Conservation (phyloP, 1,140 invertebrate genomes). For the Phymastichus coffea region DNA sequence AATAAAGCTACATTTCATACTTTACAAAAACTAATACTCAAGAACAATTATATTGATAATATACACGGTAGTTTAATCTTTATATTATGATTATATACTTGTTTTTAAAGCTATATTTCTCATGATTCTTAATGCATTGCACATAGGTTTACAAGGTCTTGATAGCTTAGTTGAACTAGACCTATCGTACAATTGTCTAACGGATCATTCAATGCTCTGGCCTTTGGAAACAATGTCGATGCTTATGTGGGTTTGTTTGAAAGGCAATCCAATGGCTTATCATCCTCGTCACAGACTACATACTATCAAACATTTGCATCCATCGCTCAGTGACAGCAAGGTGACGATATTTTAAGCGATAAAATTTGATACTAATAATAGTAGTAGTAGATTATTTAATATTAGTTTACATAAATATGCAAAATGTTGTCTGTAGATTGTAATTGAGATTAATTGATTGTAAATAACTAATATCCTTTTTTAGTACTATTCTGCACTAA, state of each 20-base stretch:
- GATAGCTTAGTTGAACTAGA: constrained; percentile 61
- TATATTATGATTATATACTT: neutral
- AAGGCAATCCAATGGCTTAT: constrained; percentile 64
- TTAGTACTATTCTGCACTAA: neutral
- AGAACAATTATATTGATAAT: constrained; percentile 60
- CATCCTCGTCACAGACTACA: constrained; percentile 60
- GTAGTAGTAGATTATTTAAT: too few species aligned
- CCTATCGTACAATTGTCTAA: constrained; percentile 64
- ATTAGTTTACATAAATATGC: too few species aligned
- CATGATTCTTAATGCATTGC: neutral
- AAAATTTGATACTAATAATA: neutral
- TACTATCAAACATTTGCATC: constrained; percentile 61
- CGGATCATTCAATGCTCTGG: constrained; percentile 60
- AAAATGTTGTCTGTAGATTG: too few species aligned
- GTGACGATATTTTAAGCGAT: constrained; percentile 36
- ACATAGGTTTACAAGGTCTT: constrained; percentile 53
- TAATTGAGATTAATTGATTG: too few species aligned
- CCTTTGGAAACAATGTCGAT: constrained; percentile 59
- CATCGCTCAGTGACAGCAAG: constrained; percentile 56
- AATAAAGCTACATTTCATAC: constrained; percentile 54
- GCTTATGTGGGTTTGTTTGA: constrained; percentile 59
- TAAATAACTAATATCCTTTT: too few species aligned
- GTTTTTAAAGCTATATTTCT: neutral
- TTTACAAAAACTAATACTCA: constrained; percentile 58
- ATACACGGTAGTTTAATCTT: constrained; percentile 44